These are phyloP conservation scores for Manacus vitellinus DNA, from an alignment of 2,113 vertebrate species.

Conservation along the genomic window DNA sequence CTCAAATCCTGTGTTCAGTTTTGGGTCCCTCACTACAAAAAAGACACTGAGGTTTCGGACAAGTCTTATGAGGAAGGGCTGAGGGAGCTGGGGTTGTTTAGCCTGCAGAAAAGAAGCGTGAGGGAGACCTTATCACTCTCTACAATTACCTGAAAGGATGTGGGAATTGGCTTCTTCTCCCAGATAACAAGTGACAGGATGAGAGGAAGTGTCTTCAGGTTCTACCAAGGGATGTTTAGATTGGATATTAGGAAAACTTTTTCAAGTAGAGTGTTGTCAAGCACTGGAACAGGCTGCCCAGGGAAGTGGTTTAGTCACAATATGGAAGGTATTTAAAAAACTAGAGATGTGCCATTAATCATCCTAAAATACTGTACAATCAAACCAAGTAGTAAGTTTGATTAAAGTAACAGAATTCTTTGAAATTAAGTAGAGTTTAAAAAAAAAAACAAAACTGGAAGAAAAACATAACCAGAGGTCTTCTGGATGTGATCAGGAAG, in stretches of 20 bases:
- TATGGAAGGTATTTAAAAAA: background rate
- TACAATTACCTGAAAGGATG: background rate
- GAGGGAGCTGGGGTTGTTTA: background rate
- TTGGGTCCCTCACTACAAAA: background rate
- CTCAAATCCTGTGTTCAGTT: background rate
- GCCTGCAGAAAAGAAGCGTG: background rate
- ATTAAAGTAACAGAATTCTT: background rate
- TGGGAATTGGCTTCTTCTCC: background rate
- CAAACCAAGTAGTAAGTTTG: background rate
- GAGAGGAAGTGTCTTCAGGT: background rate
- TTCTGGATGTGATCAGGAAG: background rate
- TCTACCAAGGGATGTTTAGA: background rate
- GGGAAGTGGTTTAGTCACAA: background rate
- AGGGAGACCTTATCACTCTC: background rate
- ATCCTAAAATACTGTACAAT: background rate
- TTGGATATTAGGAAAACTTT: background rate
- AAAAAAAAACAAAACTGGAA: background rate
- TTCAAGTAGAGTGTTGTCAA: background rate
- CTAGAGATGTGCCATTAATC: background rate
- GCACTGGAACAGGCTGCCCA: background rate
- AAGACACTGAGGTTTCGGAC: background rate
- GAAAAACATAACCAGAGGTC: background rate
- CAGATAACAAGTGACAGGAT: background rate
- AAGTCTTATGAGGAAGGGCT: rapidly evolving
- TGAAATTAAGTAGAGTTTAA: background rate